phyloP scores from a whole-genome alignment of 1,140 invertebrate species.

The Drosophila micromelanica region DNA sequence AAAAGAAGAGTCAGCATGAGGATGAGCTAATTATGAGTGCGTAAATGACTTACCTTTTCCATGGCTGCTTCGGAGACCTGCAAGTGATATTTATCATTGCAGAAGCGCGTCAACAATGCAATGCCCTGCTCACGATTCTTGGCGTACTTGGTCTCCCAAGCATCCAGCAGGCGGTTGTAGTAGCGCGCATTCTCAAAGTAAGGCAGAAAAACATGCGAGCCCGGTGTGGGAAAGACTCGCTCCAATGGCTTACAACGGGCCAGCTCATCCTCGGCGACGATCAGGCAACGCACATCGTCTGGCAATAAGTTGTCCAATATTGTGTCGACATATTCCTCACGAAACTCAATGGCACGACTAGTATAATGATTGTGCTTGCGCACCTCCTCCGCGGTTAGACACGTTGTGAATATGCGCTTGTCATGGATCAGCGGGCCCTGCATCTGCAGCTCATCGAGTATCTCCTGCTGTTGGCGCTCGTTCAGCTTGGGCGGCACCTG shows the following conservation, averaged over 20 bases:
- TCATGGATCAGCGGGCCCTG: conserved; percentile 87
- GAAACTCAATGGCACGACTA: conserved; percentile 86
- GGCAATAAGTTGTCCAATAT: conserved; percentile 93
- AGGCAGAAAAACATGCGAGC: conserved; percentile 91
- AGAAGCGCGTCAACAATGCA: conserved; percentile 88
- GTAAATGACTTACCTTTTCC: conserved; percentile 65
- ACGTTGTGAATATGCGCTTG: conserved; percentile 88
- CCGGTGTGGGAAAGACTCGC: conserved; percentile 93
- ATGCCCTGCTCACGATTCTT: conserved; percentile 88
- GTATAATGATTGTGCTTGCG: conserved; percentile 88
- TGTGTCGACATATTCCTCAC: conserved; percentile 89
- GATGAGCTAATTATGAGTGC: not conserved
- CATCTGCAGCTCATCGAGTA: conserved; percentile 84
- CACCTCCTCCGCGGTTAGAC: conserved; percentile 87
- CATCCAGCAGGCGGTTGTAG: conserved; percentile 96
- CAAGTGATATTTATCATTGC: conserved; percentile 90
- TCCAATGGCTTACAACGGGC: conserved; percentile 89
- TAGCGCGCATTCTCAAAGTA: conserved; percentile 95
- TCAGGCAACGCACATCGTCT: conserved; percentile 94
- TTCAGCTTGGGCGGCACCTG: conserved; percentile 86
- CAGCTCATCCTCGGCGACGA: conserved; percentile 96
- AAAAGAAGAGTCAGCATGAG: not conserved
- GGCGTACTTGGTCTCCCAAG: conserved; percentile 93
- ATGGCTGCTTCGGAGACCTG: conserved; percentile 86
- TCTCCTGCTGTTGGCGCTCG: conserved; percentile 85